Evolutionary conservation across 2,888 invertebrate species (phyloP).

Genomic region (Patella caerulea): DNA sequence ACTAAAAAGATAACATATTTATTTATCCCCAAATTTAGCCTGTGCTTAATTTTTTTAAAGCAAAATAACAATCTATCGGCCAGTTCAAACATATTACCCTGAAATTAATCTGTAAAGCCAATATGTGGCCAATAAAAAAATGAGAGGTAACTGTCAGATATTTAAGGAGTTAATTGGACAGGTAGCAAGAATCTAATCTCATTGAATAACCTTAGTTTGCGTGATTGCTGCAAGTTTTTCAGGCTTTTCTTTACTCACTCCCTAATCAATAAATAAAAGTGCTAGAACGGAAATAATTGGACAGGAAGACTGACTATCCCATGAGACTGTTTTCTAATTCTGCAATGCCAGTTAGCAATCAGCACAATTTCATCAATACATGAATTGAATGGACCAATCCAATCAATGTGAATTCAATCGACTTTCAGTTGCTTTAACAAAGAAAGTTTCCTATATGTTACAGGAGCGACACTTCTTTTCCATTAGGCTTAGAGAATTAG

Average conservation of each 20-base stretch:
- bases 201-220: not conserved
- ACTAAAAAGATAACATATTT: no score
- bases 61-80: no score
- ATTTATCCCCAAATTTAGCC: no score
- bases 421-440: not conserved
- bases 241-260: not conserved
- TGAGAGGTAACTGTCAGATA: not conserved
- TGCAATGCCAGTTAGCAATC: not conserved
- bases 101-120: no score
- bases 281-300: not conserved
- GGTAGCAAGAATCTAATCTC: not conserved
- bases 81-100: no score
- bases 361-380: not conserved
- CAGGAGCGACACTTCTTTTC: slow-evolving; percentile 7
- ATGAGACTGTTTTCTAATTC: not conserved
- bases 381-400: not conserved
- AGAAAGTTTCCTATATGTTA: slow-evolving; percentile 6
- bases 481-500: slow-evolving; percentile 1
- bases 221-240: slow-evolving; percentile 6
- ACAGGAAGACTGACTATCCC: slow-evolving; percentile 4
- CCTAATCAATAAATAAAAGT: not conserved
- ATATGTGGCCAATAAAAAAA: no score
- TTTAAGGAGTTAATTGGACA: not conserved
- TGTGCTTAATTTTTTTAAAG: no score
- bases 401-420: not conserved